Evolutionary conservation across 2,113 vertebrate species (phyloP).

Genomic region (human): GRCh38 chr19:16384501-16385000

Average conservation of each 20-base stretch:
- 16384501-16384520: not conserved
- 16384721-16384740: not conserved
- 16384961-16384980: not conserved
- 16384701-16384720: not conserved
- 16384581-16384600: not conserved
- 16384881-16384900: not conserved
- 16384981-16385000: not conserved
- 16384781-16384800: not conserved
- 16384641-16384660: not conserved
- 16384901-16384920: not conserved
- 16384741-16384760: not conserved
- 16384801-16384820: not conserved
- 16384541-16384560: rapidly evolving
- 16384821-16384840: not conserved
- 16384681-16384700: not conserved
- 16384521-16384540: not conserved
- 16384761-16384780: rapidly evolving
- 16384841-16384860: not conserved
- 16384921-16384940: rapidly evolving
- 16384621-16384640: not conserved
- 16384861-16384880: not conserved
- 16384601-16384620: not conserved
- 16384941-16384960: not conserved
- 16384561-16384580: too few relatives aligned
- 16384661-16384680: not conserved